phyloP scores from a whole-genome alignment of 2,888 invertebrate genomes.

The Eupithecia exiguata region DNA sequence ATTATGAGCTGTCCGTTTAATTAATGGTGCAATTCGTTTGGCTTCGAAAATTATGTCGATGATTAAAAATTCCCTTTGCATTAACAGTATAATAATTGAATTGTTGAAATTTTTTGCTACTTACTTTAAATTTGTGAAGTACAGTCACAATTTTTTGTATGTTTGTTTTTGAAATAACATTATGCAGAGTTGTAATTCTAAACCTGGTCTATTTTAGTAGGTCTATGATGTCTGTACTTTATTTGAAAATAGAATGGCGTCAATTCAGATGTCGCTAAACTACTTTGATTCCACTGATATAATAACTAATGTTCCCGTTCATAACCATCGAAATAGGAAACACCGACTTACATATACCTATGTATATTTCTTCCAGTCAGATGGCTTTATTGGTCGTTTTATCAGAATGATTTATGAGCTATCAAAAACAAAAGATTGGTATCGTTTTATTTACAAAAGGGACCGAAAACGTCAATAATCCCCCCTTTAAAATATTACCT shows the following conservation, averaged over 20 bases:
- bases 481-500: conserved; percentile 34
- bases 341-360: too few relatives aligned
- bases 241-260: neutral
- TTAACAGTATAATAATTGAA: conserved; percentile 9
- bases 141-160: neutral
- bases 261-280: too few relatives aligned
- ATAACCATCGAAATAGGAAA: too few relatives aligned
- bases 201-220: neutral
- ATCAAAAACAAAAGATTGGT: neutral
- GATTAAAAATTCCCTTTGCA: conserved; percentile 34
- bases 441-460: neutral
- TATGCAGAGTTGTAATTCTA: neutral
- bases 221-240: neutral
- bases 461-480: neutral
- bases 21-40: conserved; percentile 44
- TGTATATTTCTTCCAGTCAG: neutral
- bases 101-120: neutral
- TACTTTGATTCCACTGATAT: too few relatives aligned
- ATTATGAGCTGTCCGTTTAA: conserved; percentile 45
- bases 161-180: neutral
- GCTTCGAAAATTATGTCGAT: conserved; percentile 39
- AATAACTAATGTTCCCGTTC: too few relatives aligned
- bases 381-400: neutral
- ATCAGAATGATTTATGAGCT: neutral
- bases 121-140: neutral